Conservation (phyloP, 2,797 vertebrate species). For the Phrynocephalus vlangalii region DNA sequence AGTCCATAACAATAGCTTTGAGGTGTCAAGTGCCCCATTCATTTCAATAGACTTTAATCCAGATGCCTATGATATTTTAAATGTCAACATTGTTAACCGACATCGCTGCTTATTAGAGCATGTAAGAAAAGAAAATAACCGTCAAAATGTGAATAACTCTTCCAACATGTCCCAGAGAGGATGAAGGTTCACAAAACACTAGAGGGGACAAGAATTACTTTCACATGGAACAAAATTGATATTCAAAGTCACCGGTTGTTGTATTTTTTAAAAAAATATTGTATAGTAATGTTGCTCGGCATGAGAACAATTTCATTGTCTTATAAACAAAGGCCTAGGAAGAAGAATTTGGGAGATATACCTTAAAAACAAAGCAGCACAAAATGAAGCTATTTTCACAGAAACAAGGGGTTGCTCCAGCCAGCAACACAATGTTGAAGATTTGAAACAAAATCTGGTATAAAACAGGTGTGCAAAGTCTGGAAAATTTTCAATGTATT, state of each 20-base stretch:
- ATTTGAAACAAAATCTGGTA: neutral
- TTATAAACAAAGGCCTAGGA: neutral
- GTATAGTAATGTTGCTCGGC: neutral
- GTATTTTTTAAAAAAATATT: neutral
- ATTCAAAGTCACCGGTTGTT: neutral
- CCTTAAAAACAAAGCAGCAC: neutral
- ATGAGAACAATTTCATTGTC: neutral
- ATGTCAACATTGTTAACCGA: conserved; percentile 23
- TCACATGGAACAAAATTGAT: neutral
- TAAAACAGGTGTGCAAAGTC: neutral
- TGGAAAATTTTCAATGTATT: neutral
- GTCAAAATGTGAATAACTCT: rapidly evolving
- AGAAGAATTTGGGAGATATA: neutral
- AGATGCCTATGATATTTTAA: conserved; percentile 31
- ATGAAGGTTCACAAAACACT: neutral
- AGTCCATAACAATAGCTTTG: conserved; percentile 34
- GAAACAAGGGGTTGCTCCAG: neutral
- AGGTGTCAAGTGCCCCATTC: conserved; percentile 24
- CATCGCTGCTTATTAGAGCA: conserved; percentile 24
- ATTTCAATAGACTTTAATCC: conserved; percentile 14
- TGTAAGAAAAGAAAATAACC: neutral
- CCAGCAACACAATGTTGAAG: neutral
- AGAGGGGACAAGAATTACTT: neutral
- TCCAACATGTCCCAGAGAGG: rapidly evolving
- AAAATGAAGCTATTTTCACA: neutral